Evolutionary conservation across 2,888 invertebrate genomes (phyloP).

Genomic region (Heliconius aoede): DNA sequence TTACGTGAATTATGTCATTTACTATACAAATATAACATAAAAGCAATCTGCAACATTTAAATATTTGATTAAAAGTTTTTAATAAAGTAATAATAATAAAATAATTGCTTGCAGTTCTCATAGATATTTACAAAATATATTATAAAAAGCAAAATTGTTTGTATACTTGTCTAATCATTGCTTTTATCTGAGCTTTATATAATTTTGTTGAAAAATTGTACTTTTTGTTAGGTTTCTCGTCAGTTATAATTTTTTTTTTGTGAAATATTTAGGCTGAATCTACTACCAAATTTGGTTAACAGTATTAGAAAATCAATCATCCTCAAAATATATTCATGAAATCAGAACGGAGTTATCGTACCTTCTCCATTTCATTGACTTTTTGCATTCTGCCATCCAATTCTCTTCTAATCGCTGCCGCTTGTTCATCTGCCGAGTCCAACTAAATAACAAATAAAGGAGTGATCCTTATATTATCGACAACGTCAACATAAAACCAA

Average conservation of each 20-base stretch:
- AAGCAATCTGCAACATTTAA: neutral
- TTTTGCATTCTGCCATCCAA: conserved; percentile 98
- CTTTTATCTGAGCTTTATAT: too few species aligned
- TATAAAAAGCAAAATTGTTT: neutral
- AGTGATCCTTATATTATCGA: neutral
- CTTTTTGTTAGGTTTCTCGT: too few species aligned
- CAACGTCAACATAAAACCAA: neutral
- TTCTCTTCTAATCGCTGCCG: conserved; percentile 99
- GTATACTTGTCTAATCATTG: too few species aligned
- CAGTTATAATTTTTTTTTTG: too few species aligned
- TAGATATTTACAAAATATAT: neutral
- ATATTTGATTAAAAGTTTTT: neutral
- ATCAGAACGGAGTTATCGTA: conserved; percentile 62
- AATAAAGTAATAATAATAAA: too few species aligned
- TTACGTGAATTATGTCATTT: neutral
- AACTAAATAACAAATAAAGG: conserved; percentile 84
- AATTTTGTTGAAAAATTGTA: too few species aligned
- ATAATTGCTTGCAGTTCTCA: neutral
- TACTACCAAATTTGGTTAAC: too few species aligned
- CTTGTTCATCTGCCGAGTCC: conserved; percentile 99
- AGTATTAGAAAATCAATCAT: too few species aligned
- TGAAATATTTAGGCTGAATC: too few species aligned
- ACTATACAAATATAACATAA: neutral
- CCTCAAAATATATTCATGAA: neutral
- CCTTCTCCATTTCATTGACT: conserved; percentile 98